Evolutionary conservation across 1,140 invertebrate genomes (phyloP).

Genomic region (Drosophila varians): DNA sequence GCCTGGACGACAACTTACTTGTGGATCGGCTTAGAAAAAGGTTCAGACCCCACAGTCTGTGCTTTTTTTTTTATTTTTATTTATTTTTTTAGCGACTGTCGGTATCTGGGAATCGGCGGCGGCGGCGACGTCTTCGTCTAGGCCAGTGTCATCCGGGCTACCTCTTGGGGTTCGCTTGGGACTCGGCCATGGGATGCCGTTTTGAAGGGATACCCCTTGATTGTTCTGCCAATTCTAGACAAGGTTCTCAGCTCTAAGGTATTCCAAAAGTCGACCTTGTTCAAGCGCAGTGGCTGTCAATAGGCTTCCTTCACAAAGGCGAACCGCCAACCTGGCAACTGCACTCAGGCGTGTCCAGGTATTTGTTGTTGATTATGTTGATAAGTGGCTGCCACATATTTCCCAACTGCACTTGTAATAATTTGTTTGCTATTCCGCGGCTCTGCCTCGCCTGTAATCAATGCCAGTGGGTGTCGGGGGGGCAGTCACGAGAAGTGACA

Average conservation of each 20-base stretch:
- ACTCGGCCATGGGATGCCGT: slow-evolving; percentile 26
- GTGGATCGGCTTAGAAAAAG: slow-evolving; percentile 26
- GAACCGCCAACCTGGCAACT: slow-evolving; percentile 41
- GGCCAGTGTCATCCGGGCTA: slow-evolving; percentile 21
- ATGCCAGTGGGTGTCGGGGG: slow-evolving; percentile 51
- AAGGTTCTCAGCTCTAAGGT: neutral
- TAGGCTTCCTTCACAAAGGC: slow-evolving; percentile 51
- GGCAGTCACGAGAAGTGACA: slow-evolving; percentile 23
- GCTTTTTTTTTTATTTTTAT: neutral
- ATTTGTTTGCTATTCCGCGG: slow-evolving; percentile 73
- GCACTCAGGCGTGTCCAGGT: slow-evolving; percentile 78
- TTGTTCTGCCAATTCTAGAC: neutral
- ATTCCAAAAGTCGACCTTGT: slow-evolving; percentile 7
- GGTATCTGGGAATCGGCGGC: slow-evolving; percentile 28
- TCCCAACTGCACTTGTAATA: slow-evolving; percentile 78
- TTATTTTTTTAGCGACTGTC: slow-evolving; percentile 24
- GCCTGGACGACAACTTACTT: slow-evolving; percentile 47
- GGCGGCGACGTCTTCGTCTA: slow-evolving; percentile 38
- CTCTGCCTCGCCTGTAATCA: slow-evolving; percentile 58
- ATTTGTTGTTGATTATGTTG: slow-evolving; percentile 80
- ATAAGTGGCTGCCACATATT: slow-evolving; percentile 78
- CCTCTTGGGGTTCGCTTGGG: slow-evolving; percentile 10
- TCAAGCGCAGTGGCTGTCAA: slow-evolving; percentile 41
- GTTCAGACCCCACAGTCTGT: slow-evolving; percentile 56
- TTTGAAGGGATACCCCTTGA: slow-evolving; percentile 14